Percentiles rank a stretch among this genome's conserved stretches.
These are phyloP conservation scores for Antigone vipio DNA, from an alignment of 2,113 vertebrate species.

Conservation along the genomic window DNA sequence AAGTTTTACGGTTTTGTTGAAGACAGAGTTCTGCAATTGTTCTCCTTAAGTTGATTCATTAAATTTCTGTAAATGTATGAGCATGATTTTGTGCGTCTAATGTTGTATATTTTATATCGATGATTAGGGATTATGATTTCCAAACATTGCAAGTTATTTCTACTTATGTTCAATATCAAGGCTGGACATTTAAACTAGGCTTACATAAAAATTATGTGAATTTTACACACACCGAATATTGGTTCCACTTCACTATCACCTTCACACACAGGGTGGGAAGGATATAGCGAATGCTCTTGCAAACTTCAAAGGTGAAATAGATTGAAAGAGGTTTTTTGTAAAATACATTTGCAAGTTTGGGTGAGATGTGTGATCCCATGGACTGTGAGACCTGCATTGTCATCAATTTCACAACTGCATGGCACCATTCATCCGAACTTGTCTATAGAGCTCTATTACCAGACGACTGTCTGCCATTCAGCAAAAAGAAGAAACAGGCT, in stretches of 20 bases:
- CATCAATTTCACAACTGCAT: slow-evolving; percentile 42
- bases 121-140: not conserved
- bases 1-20: not conserved
- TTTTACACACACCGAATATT: not conserved
- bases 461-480: slow-evolving; percentile 68
- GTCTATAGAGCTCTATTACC: slow-evolving; percentile 49
- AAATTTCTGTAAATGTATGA: not conserved
- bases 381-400: not conserved
- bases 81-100: not conserved
- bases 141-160: not conserved
- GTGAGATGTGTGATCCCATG: not conserved
- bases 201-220: not conserved
- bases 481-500: not conserved
- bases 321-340: not conserved
- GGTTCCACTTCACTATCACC: not conserved
- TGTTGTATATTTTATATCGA: not conserved
- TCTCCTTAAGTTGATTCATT: not conserved
- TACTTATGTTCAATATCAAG: not conserved
- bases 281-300: not conserved
- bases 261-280: not conserved
- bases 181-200: not conserved
- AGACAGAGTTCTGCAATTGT: not conserved
- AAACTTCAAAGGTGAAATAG: not conserved
- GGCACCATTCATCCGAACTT: slow-evolving; percentile 36
- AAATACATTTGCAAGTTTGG: not conserved